Conservation (phyloP, 1,140 invertebrate genomes). For the Coptotermes formosanus region DNA sequence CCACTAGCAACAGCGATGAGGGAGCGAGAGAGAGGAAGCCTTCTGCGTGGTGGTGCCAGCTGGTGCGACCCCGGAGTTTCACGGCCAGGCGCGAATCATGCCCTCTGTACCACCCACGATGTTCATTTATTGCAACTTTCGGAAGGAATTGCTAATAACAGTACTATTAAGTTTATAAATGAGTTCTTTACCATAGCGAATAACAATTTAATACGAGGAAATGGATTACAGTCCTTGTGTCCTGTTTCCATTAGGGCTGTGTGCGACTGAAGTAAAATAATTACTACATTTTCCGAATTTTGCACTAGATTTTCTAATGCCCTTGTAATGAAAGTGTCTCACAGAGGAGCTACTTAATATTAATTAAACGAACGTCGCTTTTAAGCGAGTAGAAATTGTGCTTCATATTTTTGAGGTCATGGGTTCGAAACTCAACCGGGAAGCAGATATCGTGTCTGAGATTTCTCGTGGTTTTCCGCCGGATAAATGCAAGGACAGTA, state of each 20-base stretch:
- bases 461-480: too few relatives aligned
- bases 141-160: background rate
- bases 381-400: too few relatives aligned
- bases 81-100: background rate
- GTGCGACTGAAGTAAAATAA: too few relatives aligned
- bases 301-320: too few relatives aligned
- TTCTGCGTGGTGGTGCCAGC: background rate
- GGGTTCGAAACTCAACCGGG: too few relatives aligned
- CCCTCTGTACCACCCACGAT: background rate
- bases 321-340: too few relatives aligned
- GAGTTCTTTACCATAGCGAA: slow-evolving; percentile 5
- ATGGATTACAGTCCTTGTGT: background rate
- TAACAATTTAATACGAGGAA: background rate
- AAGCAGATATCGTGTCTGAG: too few relatives aligned
- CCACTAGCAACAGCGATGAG: background rate
- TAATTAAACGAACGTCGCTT: too few relatives aligned
- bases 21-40: background rate
- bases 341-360: too few relatives aligned
- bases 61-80: background rate
- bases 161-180: background rate
- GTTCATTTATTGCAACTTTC: background rate
- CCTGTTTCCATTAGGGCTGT: background rate
- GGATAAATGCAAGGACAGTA: too few relatives aligned
- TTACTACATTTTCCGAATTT: too few relatives aligned
- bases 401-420: too few relatives aligned